Evolutionary conservation across 1,140 invertebrate genomes (phyloP), one percentile per base, ranked within the genome.

Genomic region (Thalassaphorura encarpata): DNA sequence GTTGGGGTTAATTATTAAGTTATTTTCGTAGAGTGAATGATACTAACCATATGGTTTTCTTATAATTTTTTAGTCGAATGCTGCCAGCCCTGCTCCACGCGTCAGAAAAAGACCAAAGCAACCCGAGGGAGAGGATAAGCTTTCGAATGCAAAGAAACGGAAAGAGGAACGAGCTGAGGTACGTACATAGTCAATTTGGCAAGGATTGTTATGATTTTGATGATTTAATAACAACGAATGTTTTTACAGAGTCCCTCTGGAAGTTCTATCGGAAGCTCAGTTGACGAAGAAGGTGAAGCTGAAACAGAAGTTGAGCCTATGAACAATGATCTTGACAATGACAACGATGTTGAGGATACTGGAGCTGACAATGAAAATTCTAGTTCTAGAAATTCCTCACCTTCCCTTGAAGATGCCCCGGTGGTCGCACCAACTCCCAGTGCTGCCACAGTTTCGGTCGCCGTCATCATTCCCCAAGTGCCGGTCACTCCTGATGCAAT

Each of bases 231-330:
- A n/a, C n/a, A n/a, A n/a, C n/a, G n/a, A n/a, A n/a, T n/a, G n/a
- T n/a, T n/a, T n/a, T 66, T 64, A 53, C 59, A 83, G 57, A 88
- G 85, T 72, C 85, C 87, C 13, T 80, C 83, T 19, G 83, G 84
- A 68, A 88, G 84, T 66, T 75, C 86, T 42, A 86, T 84, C 23
- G 63, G 42, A 23, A 60, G 57, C 43, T 65, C 63, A 11, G 52
- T 57, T 2, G 63, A 65, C 26, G 63, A 65, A 43, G 63, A 64
- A 40, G n/a, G n/a, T n/a, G n/a, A n/a, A n/a, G n/a, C n/a, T n/a
- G n/a, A n/a, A n/a, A n/a, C n/a, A n/a, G n/a, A n/a, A n/a, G n/a
- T n/a, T n/a, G n/a, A n/a, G n/a, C n/a, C n/a, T n/a, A n/a, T n/a
- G n/a, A n/a, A n/a, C n/a, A n/a, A n/a, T n/a, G n/a, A n/a, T n/a